A percentile compares a stretch with the other conserved stretches of the same genome.
Conservation (phyloP, 2,797 vertebrate genomes). For the Sebastes cheni region DNA sequence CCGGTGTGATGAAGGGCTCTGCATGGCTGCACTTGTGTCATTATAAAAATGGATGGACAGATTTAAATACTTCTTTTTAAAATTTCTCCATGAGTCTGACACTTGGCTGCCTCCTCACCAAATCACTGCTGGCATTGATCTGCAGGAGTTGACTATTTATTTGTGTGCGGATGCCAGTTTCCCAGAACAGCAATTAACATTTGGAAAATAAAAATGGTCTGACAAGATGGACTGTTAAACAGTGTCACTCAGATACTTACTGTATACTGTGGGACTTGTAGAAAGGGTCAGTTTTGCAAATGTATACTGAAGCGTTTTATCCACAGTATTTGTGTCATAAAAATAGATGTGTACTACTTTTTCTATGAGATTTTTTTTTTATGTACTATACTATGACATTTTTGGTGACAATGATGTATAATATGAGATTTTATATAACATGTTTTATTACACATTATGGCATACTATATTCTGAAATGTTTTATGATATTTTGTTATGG, state of each 20-base stretch:
- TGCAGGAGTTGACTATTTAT: conserved; percentile 26
- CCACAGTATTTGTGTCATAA: neutral
- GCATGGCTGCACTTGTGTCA: conserved; percentile 49
- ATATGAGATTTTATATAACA: accelerated
- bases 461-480: neutral
- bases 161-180: conserved; percentile 25
- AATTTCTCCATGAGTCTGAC: conserved; percentile 24
- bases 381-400: too few relatives aligned
- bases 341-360: neutral
- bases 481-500: neutral
- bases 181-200: conserved; percentile 47
- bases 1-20: conserved; percentile 31
- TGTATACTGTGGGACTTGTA: neutral
- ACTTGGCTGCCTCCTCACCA: conserved; percentile 42
- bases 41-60: conserved; percentile 55
- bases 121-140: conserved; percentile 40
- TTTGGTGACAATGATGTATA: too few relatives aligned
- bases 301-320: neutral
- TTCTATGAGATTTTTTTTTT: too few relatives aligned
- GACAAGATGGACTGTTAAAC: conserved; percentile 5
- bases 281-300: neutral
- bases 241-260: neutral
- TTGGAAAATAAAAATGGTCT: conserved; percentile 22
- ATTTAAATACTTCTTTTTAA: conserved; percentile 57
- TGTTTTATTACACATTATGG: too few relatives aligned